These are phyloP conservation scores for Sinelater perroti DNA, from an alignment of 2,888 invertebrate genomes.

Conservation along the genomic window DNA sequence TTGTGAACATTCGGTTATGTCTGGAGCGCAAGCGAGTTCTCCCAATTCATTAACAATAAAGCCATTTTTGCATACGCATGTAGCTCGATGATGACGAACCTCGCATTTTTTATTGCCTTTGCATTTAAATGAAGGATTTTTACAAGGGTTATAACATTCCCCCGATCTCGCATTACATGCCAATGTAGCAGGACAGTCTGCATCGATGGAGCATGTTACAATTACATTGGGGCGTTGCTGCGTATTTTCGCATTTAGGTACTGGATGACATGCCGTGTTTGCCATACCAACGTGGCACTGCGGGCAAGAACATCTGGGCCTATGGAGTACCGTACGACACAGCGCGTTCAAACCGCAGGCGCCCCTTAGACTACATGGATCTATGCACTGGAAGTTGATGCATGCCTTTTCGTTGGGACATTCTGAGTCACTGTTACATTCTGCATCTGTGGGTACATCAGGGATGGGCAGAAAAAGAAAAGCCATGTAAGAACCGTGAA, in stretches of 20 bases:
- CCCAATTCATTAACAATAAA: conserved; percentile 88
- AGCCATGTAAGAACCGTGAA: conserved; percentile 89
- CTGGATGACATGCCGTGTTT: conserved; percentile 78
- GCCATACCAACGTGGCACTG: conserved; percentile 88
- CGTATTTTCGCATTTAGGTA: conserved; percentile 77
- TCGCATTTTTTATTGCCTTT: conserved; percentile 87
- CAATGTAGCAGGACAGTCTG: conserved; percentile 77
- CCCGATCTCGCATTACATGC: conserved; percentile 76
- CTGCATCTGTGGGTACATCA: conserved; percentile 60
- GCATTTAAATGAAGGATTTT: conserved; percentile 73
- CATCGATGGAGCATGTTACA: conserved; percentile 70
- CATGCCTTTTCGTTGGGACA: conserved; percentile 93
- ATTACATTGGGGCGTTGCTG: conserved; percentile 66
- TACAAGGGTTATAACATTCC: conserved; percentile 84
- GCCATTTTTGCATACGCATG: conserved; percentile 89
- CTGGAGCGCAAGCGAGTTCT: conserved; percentile 86
- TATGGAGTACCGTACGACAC: conserved; percentile 85
- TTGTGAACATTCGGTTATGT: conserved; percentile 77
- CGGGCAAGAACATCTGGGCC: conserved; percentile 87
- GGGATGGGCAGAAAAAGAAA: conserved; percentile 63
- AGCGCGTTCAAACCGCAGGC: conserved; percentile 90
- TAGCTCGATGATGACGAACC: conserved; percentile 83
- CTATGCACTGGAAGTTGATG: conserved; percentile 88
- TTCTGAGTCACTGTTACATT: conserved; percentile 90
- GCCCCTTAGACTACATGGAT: conserved; percentile 88